phyloP scores from a whole-genome alignment of 2,888 invertebrate genomes.

The Perizoma flavofasciatum region DNA sequence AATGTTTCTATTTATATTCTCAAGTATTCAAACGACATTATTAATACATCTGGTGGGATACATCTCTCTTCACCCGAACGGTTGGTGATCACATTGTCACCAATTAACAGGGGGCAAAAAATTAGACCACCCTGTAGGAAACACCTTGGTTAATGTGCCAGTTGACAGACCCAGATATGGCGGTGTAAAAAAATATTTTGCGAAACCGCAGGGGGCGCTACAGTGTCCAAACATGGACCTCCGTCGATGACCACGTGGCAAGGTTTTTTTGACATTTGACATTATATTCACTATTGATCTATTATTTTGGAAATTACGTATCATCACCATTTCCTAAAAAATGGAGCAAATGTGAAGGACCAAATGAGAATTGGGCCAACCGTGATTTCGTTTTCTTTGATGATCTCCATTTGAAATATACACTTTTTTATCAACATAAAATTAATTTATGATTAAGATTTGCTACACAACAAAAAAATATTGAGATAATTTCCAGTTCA shows the following conservation, averaged over 20 bases:
- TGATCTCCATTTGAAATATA: no score
- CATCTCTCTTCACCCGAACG: slow-evolving; percentile 74
- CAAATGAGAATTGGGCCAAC: no score
- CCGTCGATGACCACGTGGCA: slow-evolving; percentile 58
- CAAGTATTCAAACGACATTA: slow-evolving; percentile 40
- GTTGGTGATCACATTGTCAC: slow-evolving; percentile 78
- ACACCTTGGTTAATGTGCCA: slow-evolving; percentile 81
- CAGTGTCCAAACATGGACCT: slow-evolving; percentile 75
- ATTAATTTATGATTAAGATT: no score
- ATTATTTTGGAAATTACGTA: no score
- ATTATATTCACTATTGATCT: background rate
- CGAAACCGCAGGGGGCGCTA: slow-evolving; percentile 72
- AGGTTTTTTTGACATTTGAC: slow-evolving; percentile 9
- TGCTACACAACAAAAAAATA: no score
- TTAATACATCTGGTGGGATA: slow-evolving; percentile 73
- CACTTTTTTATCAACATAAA: no score
- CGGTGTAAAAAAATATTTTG: slow-evolving; percentile 61
- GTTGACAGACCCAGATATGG: slow-evolving; percentile 73
- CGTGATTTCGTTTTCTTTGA: no score
- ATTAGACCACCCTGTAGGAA: slow-evolving; percentile 72
- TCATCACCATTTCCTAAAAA: no score
- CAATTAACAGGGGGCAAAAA: slow-evolving; percentile 77
- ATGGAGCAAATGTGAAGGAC: no score
- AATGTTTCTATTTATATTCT: slow-evolving; percentile 21
- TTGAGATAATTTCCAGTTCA: no score